Conservation (phyloP, 2,113 vertebrate species). For the Melanerpes formicivorus region DNA sequence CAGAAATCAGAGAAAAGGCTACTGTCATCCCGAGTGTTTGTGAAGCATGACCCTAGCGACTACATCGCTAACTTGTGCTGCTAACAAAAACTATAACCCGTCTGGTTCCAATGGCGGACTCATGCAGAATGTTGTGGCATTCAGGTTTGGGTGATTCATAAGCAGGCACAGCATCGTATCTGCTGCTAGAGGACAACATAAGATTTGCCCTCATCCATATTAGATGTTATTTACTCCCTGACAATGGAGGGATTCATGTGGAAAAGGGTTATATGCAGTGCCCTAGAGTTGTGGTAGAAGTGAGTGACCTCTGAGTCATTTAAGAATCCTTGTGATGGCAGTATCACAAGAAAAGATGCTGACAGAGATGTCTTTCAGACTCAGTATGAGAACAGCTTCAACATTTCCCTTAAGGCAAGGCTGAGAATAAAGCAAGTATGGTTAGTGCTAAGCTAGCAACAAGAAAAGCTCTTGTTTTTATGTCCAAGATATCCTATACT, state of each 20-base stretch:
- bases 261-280: background rate
- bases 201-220: background rate
- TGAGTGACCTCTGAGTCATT: background rate
- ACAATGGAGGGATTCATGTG: fast-evolving
- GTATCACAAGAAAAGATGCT: background rate
- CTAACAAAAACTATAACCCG: background rate
- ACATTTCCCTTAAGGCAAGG: background rate
- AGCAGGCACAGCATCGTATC: background rate
- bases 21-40: background rate
- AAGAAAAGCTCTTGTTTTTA: background rate
- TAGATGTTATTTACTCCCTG: fast-evolving
- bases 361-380: background rate
- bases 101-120: background rate
- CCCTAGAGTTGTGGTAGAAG: background rate
- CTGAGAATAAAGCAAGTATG: background rate
- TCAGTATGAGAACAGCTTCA: background rate
- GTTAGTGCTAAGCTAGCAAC: background rate
- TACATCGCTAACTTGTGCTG: background rate
- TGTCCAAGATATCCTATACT: background rate
- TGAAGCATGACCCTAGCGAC: background rate
- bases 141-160: background rate
- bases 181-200: background rate
- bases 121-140: background rate
- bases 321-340: background rate
- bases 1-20: background rate